Evolutionary conservation across 2,888 invertebrate genomes (phyloP).

Genomic region (Lasius fuliginosus): DNA sequence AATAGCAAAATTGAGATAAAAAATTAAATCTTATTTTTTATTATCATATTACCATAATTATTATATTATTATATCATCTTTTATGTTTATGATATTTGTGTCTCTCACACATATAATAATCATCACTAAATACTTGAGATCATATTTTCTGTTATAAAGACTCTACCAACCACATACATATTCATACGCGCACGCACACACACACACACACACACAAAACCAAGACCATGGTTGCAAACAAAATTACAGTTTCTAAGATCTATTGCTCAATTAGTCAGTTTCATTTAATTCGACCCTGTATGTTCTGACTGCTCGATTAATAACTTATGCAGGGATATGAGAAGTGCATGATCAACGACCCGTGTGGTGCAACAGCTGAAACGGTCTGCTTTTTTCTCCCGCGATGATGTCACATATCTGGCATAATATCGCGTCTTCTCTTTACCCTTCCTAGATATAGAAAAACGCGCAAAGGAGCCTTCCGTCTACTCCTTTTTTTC

Average conservation of each 20-base stretch:
- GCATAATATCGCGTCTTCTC: constrained; percentile 1
- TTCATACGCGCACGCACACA: no score
- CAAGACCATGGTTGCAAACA: not conserved
- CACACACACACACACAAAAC: no score
- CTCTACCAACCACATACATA: no score
- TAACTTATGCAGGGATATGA: constrained; percentile 8
- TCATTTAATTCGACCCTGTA: not conserved
- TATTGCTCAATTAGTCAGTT: not conserved
- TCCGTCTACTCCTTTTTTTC: constrained; percentile 25
- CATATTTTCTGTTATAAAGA: no score
- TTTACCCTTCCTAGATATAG: constrained; percentile 8
- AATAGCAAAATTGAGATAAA: not conserved
- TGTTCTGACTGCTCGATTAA: constrained; percentile 23
- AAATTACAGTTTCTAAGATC: constrained; percentile 16
- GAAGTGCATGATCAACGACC: constrained; percentile 10
- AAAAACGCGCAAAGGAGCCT: constrained; percentile 1
- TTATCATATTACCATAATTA: not conserved
- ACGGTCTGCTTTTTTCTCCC: constrained; percentile 26
- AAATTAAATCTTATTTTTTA: not conserved
- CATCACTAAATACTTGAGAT: no score
- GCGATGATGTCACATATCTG: constrained; percentile 45
- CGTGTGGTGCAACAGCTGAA: constrained; percentile 41
- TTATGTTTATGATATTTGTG: not conserved
- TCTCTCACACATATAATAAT: no score
- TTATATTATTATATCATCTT: not conserved